Evolutionary conservation across 1,140 invertebrate genomes (phyloP), one percentile per base, ranked within the genome.

Genomic region (Acyrthosiphon pisum): DNA sequence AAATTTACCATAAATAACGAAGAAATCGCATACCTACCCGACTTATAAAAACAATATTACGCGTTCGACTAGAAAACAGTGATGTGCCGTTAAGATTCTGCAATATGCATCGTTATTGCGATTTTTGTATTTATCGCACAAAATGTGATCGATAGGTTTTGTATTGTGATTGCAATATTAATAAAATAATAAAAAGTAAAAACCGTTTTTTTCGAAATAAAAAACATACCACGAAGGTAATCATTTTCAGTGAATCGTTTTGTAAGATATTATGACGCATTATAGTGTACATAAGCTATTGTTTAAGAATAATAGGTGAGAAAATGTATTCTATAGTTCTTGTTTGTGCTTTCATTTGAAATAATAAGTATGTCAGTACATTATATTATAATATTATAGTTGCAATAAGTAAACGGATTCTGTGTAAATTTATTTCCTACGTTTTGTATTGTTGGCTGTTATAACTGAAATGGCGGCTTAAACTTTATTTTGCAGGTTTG

Each of bases 361-460:
- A 53, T 50, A 53, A 88, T 76, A 14, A 76, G n/a, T 76, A 88
- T 88, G 48, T 88, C 87, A 88, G 46, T 88, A 88, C 30, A 53
- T 35, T 50, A 88, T 30, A 50, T 48, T 68, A 60, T 60, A 60
- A 68, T n/a, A 76, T 76, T 18, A 50, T 53, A 88, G 48, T 35
- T 53, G 30, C 14, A 35, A 37, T 88, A 50, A 88, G 18, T 35
- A 22, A 88, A 53, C 35, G 2, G 20, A 50, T 26, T 35, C 20
- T n/a, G 46, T 50, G 87, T 50, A 53, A 20, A 22, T 20, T 88
- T 88, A 50, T 88, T 88, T 53, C 87, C 20, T n/a, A 76, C 44
- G 23, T 87, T 48, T n/a, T 44, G 18, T 48, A 44, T 26, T n/a
- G 11, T 50, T 18, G 48, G 48, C 48, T 50, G 30, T n/a, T 76